Conservation (phyloP, 2,888 invertebrate species). For the Callosobruchus maculatus region DNA sequence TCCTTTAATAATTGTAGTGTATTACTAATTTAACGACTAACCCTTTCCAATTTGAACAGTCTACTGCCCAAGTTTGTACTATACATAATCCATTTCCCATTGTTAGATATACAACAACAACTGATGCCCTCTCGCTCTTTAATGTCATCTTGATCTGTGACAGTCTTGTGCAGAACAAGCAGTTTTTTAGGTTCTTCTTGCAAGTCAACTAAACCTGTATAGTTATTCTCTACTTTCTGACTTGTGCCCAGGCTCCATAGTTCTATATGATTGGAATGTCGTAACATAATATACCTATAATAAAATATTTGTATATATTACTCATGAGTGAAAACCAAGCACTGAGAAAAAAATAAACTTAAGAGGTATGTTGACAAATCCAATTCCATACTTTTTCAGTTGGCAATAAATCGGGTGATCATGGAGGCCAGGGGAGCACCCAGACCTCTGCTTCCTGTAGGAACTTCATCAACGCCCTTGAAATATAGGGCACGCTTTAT, state of each 20-base stretch:
- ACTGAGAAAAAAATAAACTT: no score
- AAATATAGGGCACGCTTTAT: no score
- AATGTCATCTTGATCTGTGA: constrained; percentile 33
- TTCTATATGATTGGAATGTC: constrained; percentile 55
- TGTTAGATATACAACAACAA: constrained; percentile 66
- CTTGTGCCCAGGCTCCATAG: constrained; percentile 60
- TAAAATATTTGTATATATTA: neutral
- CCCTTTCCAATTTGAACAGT: constrained; percentile 62
- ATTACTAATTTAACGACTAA: constrained; percentile 39
- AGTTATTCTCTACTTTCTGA: constrained; percentile 37
- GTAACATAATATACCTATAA: constrained; percentile 52
- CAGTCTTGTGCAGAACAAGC: constrained; percentile 60
- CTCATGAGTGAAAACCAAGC: neutral
- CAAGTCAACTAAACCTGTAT: constrained; percentile 44
- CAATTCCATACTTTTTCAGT: no score
- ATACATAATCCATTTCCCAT: constrained; percentile 71
- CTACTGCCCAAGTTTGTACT: constrained; percentile 65
- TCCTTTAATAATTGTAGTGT: no score
- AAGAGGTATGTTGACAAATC: no score
- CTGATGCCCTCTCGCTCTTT: constrained; percentile 63
- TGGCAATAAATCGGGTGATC: no score
- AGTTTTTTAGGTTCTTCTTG: constrained; percentile 63
- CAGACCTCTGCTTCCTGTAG: no score
- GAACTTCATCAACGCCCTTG: no score
- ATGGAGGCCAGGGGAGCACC: no score